A percentile compares a stretch with the other conserved stretches of the same genome.
phyloP scores from a whole-genome alignment of 2,113 vertebrate genomes.

The Emydocephalus ijimae region DNA sequence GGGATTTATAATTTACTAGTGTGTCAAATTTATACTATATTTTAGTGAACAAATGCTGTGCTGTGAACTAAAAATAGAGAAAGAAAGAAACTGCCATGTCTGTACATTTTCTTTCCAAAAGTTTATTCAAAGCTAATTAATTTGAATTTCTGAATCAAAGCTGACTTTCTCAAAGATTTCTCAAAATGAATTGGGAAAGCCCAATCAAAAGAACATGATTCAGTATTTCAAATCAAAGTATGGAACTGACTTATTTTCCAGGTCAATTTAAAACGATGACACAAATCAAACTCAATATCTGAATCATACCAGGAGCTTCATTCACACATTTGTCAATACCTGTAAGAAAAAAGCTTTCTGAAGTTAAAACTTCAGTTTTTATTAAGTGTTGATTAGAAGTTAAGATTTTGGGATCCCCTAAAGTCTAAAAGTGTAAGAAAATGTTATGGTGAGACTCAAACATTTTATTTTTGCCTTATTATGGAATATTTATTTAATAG shows the following conservation, averaged over 20 bases:
- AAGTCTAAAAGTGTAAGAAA: neutral
- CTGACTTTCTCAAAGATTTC: neutral
- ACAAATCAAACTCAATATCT: neutral
- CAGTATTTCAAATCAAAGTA: neutral
- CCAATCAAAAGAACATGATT: neutral
- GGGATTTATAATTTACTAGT: neutral
- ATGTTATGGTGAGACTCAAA: neutral
- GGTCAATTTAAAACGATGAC: neutral
- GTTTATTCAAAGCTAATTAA: neutral
- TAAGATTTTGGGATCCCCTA: neutral
- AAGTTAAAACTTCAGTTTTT: neutral
- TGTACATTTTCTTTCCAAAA: neutral
- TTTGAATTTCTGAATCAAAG: neutral
- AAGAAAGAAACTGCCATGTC: neutral
- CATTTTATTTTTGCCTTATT: no score
- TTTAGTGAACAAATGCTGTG: neutral
- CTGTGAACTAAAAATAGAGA: neutral
- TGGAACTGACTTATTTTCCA: neutral
- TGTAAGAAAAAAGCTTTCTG: neutral
- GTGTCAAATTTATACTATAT: neutral
- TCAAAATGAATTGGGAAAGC: neutral
- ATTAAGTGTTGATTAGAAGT: neutral
- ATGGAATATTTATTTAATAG: no score
- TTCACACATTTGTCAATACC: neutral
- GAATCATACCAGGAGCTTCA: neutral